Evolutionary conservation across 2,888 invertebrate species (phyloP).

Genomic region (Drosophila formosana): DNA sequence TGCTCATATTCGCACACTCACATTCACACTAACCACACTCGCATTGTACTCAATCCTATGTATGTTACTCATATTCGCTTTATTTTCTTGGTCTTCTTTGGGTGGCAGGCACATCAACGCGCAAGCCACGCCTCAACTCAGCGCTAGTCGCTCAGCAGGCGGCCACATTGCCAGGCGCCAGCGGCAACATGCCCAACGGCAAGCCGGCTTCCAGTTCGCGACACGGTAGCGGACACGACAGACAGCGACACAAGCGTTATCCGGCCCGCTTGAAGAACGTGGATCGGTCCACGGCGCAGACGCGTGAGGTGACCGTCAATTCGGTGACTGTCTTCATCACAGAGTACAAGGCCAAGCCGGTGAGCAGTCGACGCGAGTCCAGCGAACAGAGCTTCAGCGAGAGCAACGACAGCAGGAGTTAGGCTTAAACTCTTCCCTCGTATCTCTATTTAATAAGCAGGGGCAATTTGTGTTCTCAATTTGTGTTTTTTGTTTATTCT

Average conservation of each 20-base stretch:
- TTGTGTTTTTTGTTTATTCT: constrained; percentile 4
- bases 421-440: constrained; percentile 59
- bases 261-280: constrained; percentile 96
- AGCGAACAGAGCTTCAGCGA: constrained; percentile 85
- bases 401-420: constrained; percentile 85
- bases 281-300: constrained; percentile 96
- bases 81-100: neutral
- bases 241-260: constrained; percentile 87
- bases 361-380: constrained; percentile 84
- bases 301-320: constrained; percentile 98
- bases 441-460: constrained; percentile 9
- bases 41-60: neutral
- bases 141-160: constrained; percentile 98
- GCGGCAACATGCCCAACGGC: constrained; percentile 86
- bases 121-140: constrained; percentile 98
- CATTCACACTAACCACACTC: neutral
- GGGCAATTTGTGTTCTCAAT: constrained; percentile 40
- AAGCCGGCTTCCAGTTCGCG: constrained; percentile 83
- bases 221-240: constrained; percentile 86
- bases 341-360: constrained; percentile 94
- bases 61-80: neutral
- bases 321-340: constrained; percentile 99
- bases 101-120: constrained; percentile 91
- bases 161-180: constrained; percentile 88
- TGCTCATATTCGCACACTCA: constrained; percentile 28